Conservation (phyloP, 2,797 vertebrate species). For the Malurus splendens region DNA sequence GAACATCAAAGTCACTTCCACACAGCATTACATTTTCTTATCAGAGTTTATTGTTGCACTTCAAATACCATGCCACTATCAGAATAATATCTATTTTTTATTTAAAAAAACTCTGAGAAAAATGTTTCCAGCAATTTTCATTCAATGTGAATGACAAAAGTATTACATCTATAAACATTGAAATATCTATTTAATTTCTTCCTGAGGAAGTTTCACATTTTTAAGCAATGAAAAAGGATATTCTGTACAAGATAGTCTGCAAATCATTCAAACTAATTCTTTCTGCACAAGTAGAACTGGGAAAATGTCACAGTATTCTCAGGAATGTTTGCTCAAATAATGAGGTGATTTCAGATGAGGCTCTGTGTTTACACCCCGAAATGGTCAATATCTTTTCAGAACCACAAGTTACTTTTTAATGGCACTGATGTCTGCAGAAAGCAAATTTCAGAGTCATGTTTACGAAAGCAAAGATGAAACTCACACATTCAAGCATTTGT, state of each 20-base stretch:
- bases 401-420: background rate
- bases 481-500: background rate
- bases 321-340: conserved; percentile 17
- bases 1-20: conserved; percentile 33
- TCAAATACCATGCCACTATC: conserved; percentile 70
- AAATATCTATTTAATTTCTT: conserved; percentile 71
- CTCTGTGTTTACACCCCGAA: background rate
- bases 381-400: background rate
- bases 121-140: conserved; percentile 72
- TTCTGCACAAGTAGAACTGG: conserved; percentile 38
- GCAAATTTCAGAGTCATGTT: background rate
- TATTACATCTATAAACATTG: conserved; percentile 72
- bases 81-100: conserved; percentile 68
- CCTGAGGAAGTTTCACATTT: conserved; percentile 73
- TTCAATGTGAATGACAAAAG: conserved; percentile 78
- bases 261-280: conserved; percentile 19
- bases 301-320: conserved; percentile 45
- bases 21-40: conserved; percentile 52
- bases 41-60: conserved; percentile 73
- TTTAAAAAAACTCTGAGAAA: conserved; percentile 66
- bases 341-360: background rate
- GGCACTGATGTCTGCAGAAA: background rate
- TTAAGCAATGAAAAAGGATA: conserved; percentile 65
- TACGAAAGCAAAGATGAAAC: background rate
- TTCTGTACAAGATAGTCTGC: conserved; percentile 61